Conservation (phyloP, 1,140 invertebrate species). For the Drosophila ironensis region DNA sequence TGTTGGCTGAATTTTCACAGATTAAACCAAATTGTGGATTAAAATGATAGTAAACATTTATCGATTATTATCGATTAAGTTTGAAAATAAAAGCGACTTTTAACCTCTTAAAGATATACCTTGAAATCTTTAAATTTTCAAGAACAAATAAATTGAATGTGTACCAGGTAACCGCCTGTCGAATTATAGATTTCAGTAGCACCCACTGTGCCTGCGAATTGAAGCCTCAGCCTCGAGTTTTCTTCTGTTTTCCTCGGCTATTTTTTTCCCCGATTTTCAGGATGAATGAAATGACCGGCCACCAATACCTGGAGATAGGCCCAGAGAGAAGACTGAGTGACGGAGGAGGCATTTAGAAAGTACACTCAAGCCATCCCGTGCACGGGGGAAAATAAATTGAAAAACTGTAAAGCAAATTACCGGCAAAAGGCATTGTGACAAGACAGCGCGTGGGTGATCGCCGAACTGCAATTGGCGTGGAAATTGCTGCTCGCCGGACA, state of each 20-base stretch:
- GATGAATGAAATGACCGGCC: conserved; percentile 49
- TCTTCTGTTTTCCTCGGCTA: background rate
- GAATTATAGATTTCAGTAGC: too few relatives aligned
- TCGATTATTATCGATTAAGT: too few relatives aligned
- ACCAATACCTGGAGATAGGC: conserved; percentile 73
- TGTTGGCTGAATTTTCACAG: too few relatives aligned
- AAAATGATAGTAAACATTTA: too few relatives aligned
- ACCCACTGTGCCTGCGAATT: conserved; percentile 53
- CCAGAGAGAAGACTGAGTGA: conserved; percentile 17
- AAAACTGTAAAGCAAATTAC: conserved; percentile 80
- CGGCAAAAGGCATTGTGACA: conserved; percentile 77
- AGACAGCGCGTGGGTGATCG: conserved; percentile 67
- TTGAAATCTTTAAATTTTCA: too few relatives aligned
- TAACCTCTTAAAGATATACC: too few relatives aligned
- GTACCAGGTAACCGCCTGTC: too few relatives aligned
- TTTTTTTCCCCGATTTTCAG: conserved; percentile 5
- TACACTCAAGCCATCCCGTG: conserved; percentile 43
- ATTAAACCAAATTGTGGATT: too few relatives aligned
- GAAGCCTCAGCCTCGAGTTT: conserved; percentile 47
- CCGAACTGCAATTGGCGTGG: conserved; percentile 4
- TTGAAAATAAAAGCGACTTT: too few relatives aligned
- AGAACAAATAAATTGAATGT: too few relatives aligned
- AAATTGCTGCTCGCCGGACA: conserved; percentile 9
- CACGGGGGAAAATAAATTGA: conserved; percentile 72
- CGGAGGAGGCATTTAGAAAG: conserved; percentile 73